A percentile compares a stretch with the other conserved stretches of the same genome.
Evolutionary conservation across 1,140 invertebrate species (phyloP).

Genomic region (Ectropis grisescens): DNA sequence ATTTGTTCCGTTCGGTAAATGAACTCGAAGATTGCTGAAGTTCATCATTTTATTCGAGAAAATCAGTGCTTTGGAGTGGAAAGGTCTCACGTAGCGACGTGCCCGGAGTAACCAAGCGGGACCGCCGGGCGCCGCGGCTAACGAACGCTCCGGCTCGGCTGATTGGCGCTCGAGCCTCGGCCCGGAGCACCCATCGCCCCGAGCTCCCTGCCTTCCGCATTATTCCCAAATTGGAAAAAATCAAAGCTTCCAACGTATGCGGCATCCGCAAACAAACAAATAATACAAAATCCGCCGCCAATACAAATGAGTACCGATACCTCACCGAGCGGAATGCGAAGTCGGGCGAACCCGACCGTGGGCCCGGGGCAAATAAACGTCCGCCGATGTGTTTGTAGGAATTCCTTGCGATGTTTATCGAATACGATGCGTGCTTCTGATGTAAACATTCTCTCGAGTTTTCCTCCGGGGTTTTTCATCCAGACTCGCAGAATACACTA

Average conservation of each 20-base stretch:
- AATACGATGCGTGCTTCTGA: constrained; percentile 38
- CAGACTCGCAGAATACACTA: too few species aligned
- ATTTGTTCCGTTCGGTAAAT: too few species aligned
- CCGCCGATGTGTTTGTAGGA: constrained; percentile 57
- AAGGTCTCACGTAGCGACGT: constrained; percentile 55
- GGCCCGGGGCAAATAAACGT: constrained; percentile 58
- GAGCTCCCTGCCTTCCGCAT: constrained; percentile 44
- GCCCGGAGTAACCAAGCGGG: constrained; percentile 45
- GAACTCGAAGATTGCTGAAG: constrained; percentile 27
- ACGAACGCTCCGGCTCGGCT: constrained; percentile 49
- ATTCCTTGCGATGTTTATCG: constrained; percentile 61
- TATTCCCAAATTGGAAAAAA: constrained; percentile 65
- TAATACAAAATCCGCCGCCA: constrained; percentile 53
- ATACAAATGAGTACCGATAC: constrained; percentile 66
- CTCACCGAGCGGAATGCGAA: constrained; percentile 45
- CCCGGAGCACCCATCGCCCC: constrained; percentile 33
- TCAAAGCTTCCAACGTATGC: constrained; percentile 53
- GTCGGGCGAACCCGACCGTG: constrained; percentile 49
- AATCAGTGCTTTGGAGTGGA: constrained; percentile 56
- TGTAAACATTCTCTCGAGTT: constrained; percentile 27
- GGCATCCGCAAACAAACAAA: constrained; percentile 65
- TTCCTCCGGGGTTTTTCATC: constrained; percentile 5
- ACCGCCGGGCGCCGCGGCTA: constrained; percentile 36
- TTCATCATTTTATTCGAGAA: constrained; percentile 39
- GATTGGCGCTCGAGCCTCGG: constrained; percentile 37